A percentile compares a stretch with the other conserved stretches of the same genome.
phyloP scores from a whole-genome alignment of 2,888 invertebrate species.

The Thera obeliscata region DNA sequence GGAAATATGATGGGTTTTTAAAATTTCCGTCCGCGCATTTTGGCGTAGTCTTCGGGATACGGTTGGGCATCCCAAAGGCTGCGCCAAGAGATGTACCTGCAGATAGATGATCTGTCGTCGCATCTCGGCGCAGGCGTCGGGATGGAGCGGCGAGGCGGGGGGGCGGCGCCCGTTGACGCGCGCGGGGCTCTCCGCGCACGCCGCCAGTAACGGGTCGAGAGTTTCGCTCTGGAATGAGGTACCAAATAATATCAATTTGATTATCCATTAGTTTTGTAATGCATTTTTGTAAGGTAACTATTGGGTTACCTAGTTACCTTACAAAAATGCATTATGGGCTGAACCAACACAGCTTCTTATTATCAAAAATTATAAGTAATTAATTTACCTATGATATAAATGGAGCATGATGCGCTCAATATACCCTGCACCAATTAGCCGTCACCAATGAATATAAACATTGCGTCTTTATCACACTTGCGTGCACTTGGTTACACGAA shows the following conservation, averaged over 20 bases:
- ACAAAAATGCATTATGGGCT: too few species aligned
- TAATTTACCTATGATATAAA: not conserved
- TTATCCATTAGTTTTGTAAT: not conserved
- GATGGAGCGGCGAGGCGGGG: conserved; percentile 85
- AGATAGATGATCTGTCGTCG: conserved; percentile 92
- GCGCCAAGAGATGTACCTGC: conserved; percentile 80
- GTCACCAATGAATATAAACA: not conserved
- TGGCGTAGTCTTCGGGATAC: too few species aligned
- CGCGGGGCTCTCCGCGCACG: conserved; percentile 84
- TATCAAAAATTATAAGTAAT: not conserved
- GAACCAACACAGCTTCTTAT: too few species aligned
- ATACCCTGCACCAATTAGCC: not conserved
- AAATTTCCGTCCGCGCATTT: too few species aligned
- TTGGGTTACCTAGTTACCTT: too few species aligned
- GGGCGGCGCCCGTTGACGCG: conserved; percentile 85
- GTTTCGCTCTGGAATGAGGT: conserved; percentile 88
- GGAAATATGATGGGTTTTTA: too few species aligned
- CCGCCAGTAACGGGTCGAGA: conserved; percentile 94
- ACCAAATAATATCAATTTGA: not conserved
- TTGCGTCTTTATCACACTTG: not conserved
- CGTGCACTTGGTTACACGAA: not conserved
- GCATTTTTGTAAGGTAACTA: too few species aligned
- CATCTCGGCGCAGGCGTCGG: conserved; percentile 91
- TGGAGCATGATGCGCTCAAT: too few species aligned
- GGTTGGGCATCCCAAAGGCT: too few species aligned